Evolutionary conservation across 2,888 invertebrate genomes (phyloP).

Genomic region (Encarsia formosa): DNA sequence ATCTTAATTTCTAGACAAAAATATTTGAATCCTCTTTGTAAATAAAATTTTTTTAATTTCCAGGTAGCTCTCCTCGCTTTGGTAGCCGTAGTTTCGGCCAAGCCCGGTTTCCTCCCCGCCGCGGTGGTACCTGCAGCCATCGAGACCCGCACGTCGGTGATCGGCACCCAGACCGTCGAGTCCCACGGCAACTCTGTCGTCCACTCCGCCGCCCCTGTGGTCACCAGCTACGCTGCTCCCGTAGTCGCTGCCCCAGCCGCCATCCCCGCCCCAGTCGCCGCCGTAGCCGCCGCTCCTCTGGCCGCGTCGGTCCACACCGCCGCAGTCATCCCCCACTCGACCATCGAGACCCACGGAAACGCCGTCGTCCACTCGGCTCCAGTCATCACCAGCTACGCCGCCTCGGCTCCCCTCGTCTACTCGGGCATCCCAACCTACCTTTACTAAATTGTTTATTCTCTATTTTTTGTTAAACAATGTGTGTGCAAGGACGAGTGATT

Average conservation of each 20-base stretch:
- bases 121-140: no score
- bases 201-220: constrained; percentile 50
- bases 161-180: constrained; percentile 40
- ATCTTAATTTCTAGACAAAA: no score
- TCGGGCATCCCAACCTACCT: constrained; percentile 25
- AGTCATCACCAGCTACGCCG: constrained; percentile 40
- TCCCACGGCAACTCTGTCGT: constrained; percentile 47
- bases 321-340: constrained; percentile 33
- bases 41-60: constrained; percentile 2
- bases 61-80: constrained; percentile 39
- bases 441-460: no score
- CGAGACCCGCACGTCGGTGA: constrained; percentile 28
- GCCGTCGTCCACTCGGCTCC: constrained; percentile 48
- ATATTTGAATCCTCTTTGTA: no score
- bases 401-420: constrained; percentile 23
- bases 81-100: constrained; percentile 22
- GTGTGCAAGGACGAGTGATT: no score
- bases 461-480: no score
- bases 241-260: constrained; percentile 39
- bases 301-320: no score
- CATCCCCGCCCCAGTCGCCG: constrained; percentile 35
- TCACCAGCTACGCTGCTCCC: constrained; percentile 26
- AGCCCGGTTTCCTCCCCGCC: constrained; percentile 3
- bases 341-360: constrained; percentile 34
- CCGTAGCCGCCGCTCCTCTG: constrained; percentile 23